Percentiles rank a stretch among this genome's conserved stretches.
Conservation (phyloP, 2,888 invertebrate species). For the Harpalus rufipes region DNA sequence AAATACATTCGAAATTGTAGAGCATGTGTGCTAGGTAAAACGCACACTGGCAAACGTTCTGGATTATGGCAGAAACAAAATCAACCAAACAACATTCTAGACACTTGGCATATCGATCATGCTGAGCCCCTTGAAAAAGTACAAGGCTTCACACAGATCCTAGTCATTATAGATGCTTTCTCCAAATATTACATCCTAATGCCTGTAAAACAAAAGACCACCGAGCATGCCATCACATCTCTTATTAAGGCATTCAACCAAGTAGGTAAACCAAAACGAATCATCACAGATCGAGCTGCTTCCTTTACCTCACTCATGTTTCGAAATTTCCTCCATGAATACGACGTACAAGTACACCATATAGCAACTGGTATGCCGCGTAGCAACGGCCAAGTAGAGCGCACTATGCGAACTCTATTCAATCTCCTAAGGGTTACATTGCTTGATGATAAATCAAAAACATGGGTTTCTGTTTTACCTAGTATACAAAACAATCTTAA, state of each 20-base stretch:
- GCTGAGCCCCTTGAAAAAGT: conserved; percentile 32
- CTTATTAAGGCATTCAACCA: background rate
- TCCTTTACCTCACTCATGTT: conserved; percentile 4
- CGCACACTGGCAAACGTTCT: conserved; percentile 23
- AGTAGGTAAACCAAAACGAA: conserved; percentile 25
- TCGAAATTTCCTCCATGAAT: background rate
- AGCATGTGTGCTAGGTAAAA: conserved; percentile 27
- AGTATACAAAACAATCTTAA: conserved; percentile 67
- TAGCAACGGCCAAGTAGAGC: background rate
- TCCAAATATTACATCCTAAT: conserved; percentile 17
- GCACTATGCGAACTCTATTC: background rate
- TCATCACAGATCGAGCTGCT: conserved; percentile 12
- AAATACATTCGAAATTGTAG: conserved; percentile 42
- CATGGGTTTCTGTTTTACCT: conserved; percentile 57
- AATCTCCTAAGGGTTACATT: conserved; percentile 7
- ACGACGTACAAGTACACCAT: background rate
- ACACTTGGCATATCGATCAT: conserved; percentile 31
- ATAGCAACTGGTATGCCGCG: background rate
- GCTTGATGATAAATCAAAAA: conserved; percentile 50
- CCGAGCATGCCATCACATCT: conserved; percentile 15
- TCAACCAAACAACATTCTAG: conserved; percentile 34
- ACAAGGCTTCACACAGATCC: background rate
- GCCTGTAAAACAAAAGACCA: conserved; percentile 27
- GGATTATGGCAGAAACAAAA: conserved; percentile 53
- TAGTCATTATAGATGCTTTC: conserved; percentile 27